A percentile compares a stretch with the other conserved stretches of the same genome.
Conservation (phyloP, 2,797 vertebrate species). For the Syngnathus rostellatus region DNA sequence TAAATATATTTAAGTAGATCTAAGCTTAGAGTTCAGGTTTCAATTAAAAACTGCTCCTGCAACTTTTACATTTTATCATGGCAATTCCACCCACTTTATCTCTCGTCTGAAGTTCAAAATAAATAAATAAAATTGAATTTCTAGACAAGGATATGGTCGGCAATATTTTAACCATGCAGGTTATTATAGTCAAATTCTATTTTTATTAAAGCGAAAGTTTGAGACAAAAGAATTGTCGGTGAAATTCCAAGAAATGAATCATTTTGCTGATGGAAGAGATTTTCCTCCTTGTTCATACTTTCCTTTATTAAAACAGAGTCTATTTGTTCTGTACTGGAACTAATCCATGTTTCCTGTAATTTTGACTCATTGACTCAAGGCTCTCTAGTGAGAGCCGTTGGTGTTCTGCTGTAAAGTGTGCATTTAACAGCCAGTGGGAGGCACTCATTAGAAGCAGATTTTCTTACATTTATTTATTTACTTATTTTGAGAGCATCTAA, state of each 20-base stretch:
- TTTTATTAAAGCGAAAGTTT: neutral
- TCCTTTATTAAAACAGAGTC: constrained; percentile 40
- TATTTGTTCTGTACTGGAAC: constrained; percentile 16
- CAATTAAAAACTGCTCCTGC: neutral
- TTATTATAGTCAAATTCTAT: neutral
- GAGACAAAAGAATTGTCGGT: neutral
- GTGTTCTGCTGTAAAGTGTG: constrained; percentile 5
- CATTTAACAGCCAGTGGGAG: neutral
- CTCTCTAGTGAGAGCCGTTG: constrained; percentile 4
- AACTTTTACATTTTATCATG: neutral
- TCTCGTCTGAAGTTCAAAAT: neutral
- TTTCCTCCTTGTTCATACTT: constrained; percentile 49
- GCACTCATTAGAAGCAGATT: neutral
- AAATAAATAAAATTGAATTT: neutral
- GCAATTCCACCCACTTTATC: neutral
- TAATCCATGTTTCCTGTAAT: constrained; percentile 26
- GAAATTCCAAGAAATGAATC: constrained; percentile 3
- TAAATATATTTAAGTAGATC: neutral
- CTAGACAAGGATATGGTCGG: neutral
- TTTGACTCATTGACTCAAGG: constrained; percentile 26
- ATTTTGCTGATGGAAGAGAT: constrained; percentile 24
- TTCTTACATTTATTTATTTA: neutral
- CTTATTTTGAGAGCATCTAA: no score
- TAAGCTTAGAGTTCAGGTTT: no score
- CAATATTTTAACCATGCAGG: neutral